Conservation (phyloP, 2,113 vertebrate genomes). For the Phylloscopus whistleri region DNA sequence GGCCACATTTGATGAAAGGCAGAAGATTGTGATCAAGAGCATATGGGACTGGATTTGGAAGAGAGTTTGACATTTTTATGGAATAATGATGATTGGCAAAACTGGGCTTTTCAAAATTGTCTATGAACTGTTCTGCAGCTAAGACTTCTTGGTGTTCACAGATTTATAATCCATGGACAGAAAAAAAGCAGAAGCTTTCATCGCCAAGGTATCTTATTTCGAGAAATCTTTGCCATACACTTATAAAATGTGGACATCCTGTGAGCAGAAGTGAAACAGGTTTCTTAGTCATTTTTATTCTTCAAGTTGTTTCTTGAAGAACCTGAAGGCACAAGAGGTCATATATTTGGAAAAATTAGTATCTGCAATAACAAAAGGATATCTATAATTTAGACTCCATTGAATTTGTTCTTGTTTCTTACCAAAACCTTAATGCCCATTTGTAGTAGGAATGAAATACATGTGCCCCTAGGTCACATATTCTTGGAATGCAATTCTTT, state of each 20-base stretch:
- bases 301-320: background rate
- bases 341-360: background rate
- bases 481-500: background rate
- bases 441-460: background rate
- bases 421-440: background rate
- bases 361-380: background rate
- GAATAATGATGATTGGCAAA: constrained; percentile 70
- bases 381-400: background rate
- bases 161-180: constrained; percentile 69
- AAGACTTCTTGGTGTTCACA: constrained; percentile 6
- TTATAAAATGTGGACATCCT: background rate
- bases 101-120: background rate
- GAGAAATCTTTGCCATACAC: background rate
- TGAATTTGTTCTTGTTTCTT: background rate
- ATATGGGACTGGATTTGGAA: constrained; percentile 34
- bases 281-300: background rate
- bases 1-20: constrained; percentile 67
- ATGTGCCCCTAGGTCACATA: background rate
- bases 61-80: constrained; percentile 67
- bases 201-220: constrained; percentile 35
- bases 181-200: constrained; percentile 63
- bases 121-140: constrained; percentile 13
- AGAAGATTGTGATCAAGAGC: constrained; percentile 69
- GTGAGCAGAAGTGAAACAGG: background rate
- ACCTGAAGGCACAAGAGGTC: background rate